Conservation (phyloP, 2,797 vertebrate species). For the Buphagus erythrorhynchus region DNA sequence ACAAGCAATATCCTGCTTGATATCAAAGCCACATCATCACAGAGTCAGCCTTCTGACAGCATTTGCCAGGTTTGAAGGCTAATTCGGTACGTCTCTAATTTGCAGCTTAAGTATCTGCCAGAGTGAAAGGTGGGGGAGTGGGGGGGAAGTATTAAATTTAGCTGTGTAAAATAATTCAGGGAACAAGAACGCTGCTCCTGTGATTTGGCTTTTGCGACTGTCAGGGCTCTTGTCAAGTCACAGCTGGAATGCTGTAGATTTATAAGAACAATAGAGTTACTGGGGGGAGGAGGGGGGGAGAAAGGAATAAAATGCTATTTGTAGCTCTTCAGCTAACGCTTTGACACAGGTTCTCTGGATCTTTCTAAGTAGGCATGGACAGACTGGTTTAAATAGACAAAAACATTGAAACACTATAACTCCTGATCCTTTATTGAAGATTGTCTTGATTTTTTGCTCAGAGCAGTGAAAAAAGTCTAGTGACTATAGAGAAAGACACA, state of each 20-base stretch:
- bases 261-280: slow-evolving; percentile 48
- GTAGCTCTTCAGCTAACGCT: slow-evolving; percentile 36
- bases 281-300: background rate
- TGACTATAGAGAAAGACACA: background rate
- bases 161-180: slow-evolving; percentile 19
- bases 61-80: slow-evolving; percentile 41
- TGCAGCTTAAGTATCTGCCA: slow-evolving; percentile 40
- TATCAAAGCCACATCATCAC: slow-evolving; percentile 64
- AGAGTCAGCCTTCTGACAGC: slow-evolving; percentile 28
- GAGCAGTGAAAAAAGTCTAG: background rate
- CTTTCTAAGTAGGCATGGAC: background rate
- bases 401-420: background rate
- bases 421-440: background rate
- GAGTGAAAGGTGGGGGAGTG: background rate
- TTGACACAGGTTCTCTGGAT: background rate
- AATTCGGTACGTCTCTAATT: slow-evolving; percentile 54
- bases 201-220: slow-evolving; percentile 12
- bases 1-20: slow-evolving; percentile 38
- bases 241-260: slow-evolving; percentile 17
- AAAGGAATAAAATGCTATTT: slow-evolving; percentile 3
- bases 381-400: background rate
- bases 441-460: background rate
- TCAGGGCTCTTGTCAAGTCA: slow-evolving; percentile 23
- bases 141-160: slow-evolving; percentile 26
- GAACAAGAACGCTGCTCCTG: slow-evolving; percentile 12